Conservation (phyloP, 2,797 vertebrate genomes). For the Astyanax mexicanus region DNA sequence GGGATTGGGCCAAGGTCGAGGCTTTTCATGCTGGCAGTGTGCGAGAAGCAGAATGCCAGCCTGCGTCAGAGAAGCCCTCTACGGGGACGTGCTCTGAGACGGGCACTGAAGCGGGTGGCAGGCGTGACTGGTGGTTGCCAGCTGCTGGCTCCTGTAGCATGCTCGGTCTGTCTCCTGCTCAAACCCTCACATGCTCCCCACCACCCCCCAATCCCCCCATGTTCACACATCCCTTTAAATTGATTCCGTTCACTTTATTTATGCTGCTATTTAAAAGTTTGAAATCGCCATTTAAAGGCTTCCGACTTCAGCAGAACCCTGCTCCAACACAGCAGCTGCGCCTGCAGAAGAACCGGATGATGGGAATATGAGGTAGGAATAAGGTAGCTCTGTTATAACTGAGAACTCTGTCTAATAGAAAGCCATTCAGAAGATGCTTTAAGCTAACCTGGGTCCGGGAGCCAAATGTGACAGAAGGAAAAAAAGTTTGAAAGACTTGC, state of each 20-base stretch:
- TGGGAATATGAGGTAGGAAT: not conserved
- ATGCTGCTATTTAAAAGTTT: not conserved
- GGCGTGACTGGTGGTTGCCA: slow-evolving; percentile 57
- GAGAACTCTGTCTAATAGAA: no score
- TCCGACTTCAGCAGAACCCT: not conserved
- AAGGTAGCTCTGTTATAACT: no score
- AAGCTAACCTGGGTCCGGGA: no score
- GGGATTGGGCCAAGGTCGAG: slow-evolving; percentile 67
- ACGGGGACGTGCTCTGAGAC: slow-evolving; percentile 37
- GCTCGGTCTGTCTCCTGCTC: slow-evolving; percentile 66
- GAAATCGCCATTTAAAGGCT: no score
- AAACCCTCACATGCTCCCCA: slow-evolving; percentile 8
- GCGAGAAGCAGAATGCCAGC: slow-evolving; percentile 66
- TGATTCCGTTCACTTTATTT: no score
- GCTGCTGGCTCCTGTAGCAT: slow-evolving; percentile 66
- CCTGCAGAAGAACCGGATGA: not conserved
- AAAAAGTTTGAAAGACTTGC: no score
- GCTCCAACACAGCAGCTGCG: not conserved
- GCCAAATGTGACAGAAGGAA: no score
- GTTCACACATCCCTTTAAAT: slow-evolving; percentile 1
- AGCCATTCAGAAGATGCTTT: not conserved
- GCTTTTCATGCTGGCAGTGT: slow-evolving; percentile 71
- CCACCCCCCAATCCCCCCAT: no score
- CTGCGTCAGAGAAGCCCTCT: slow-evolving; percentile 63
- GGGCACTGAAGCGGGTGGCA: slow-evolving; percentile 40